Base-by-base conservation (phyloP, 1,140 invertebrate genomes). In the Diorhabda carinulata region DNA sequence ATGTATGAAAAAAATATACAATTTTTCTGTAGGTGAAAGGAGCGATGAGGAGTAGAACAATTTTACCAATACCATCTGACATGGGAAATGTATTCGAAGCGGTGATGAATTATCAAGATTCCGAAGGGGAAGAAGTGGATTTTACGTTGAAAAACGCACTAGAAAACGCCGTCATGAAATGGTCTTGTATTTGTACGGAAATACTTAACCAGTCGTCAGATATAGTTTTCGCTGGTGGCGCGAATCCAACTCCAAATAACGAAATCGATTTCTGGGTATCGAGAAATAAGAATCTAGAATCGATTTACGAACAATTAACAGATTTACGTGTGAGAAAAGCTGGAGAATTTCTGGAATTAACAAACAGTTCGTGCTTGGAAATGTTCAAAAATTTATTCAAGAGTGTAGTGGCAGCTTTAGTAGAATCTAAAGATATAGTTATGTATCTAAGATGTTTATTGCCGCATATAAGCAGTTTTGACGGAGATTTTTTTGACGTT, bases 111-210 rank as follows among this genome's bases (percentile, higher is more conserved):
- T 81, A 86, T 5, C 82, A 83, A 69, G 82, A 85, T 75, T 87
- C 84, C 52, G 78, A 83, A 41, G 84, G 83, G 3, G 83, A 86
- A 73, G 78, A 82, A 2, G 79, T 89, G 4, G 89, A 93, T 78
- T 82, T 90, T 67, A 81, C 86, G 69, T 78, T 95, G 59, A 90
- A 92, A 74, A 89, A 87, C 2, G 87, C 91, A 57, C 61, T 76
- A 2, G 93, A 96, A 81, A 87, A 87, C 43, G 87, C 90, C n/a
- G 84, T 94, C 2, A 92, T 92, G 71, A 92, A 93, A 78, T 96
- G 93, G 93, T 85, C 87, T 2, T 85, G 86, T 68, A 89, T 92
- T 78, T 89, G 93, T 40, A 87, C 87, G 66, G 90, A 94, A 78
- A 85, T 94, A 8, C 80, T 94, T n/a, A 86, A 88, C 73, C 87